Percentiles rank a stretch among this genome's conserved stretches.
phyloP scores from a whole-genome alignment of 2,888 invertebrate species.

The Acleris emargana region DNA sequence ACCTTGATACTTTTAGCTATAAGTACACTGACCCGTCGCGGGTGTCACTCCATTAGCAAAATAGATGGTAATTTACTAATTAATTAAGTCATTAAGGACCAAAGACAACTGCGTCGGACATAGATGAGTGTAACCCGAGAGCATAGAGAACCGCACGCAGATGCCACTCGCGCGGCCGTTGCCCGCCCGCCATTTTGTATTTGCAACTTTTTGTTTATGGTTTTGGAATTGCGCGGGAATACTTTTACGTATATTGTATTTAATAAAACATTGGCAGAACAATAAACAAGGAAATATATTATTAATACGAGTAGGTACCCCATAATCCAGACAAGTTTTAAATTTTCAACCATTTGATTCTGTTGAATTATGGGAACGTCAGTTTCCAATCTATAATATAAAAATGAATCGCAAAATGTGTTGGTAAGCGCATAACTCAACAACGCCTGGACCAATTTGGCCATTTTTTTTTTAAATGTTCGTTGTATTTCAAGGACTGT shows the following conservation, averaged over 20 bases:
- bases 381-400: too few species aligned
- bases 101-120: constrained; percentile 53
- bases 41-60: constrained; percentile 18
- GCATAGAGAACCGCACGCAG: constrained; percentile 66
- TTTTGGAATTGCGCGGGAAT: constrained; percentile 5
- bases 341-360: too few species aligned
- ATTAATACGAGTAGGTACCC: too few species aligned
- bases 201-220: constrained; percentile 45
- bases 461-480: too few species aligned
- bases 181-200: constrained; percentile 61
- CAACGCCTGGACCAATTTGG: too few species aligned
- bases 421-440: too few species aligned
- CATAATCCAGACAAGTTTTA: too few species aligned
- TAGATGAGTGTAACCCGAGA: constrained; percentile 61
- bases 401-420: too few species aligned
- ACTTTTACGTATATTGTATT: background rate
- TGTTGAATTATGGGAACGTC: too few species aligned
- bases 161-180: constrained; percentile 65
- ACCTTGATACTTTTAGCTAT: constrained; percentile 1
- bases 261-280: background rate
- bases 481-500: too few species aligned
- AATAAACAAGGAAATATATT: background rate
- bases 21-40: constrained; percentile 20
- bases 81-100: constrained; percentile 49
- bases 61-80: constrained; percentile 8